Conservation (phyloP, 37 sponge, comb jelly and placozoan genomes). For the Dysidea cf. avara region DNA sequence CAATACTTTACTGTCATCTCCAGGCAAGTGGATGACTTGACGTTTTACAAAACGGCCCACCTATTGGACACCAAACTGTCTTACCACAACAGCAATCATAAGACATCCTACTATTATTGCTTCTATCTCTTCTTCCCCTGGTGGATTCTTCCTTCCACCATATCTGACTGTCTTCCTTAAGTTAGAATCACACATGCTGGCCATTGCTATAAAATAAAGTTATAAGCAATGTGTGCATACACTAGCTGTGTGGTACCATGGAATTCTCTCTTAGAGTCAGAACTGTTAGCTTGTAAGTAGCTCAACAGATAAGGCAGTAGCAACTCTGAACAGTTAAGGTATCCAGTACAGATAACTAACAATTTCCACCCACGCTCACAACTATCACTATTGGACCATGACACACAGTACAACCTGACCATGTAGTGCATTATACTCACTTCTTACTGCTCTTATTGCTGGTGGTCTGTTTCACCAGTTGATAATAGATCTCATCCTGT, state of each 20-base stretch:
- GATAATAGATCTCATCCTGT: constrained; percentile 69
- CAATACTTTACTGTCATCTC: constrained; percentile 42
- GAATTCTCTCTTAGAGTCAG: constrained; percentile 38
- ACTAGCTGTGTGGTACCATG: constrained; percentile 18
- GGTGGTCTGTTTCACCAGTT: constrained; percentile 71
- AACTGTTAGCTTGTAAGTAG: constrained; percentile 40
- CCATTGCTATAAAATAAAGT: constrained; percentile 16
- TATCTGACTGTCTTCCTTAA: constrained; percentile 41
- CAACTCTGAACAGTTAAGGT: constrained; percentile 41
- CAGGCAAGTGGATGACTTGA: constrained; percentile 51
- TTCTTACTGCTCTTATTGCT: constrained; percentile 52
- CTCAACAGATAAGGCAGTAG: constrained; percentile 50
- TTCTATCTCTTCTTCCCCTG: constrained; percentile 38
- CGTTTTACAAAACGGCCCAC: constrained; percentile 36
- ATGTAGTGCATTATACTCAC: constrained; percentile 13
- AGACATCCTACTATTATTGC: constrained; percentile 34
- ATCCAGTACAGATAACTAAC: constrained; percentile 62
- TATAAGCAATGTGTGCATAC: too few relatives aligned
- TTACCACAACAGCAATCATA: too few relatives aligned
- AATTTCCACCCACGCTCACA: constrained; percentile 68
- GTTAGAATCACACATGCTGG: constrained; percentile 53
- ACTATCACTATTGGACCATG: constrained; percentile 40
- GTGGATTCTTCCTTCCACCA: constrained; percentile 69
- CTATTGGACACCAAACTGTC: constrained; percentile 4
- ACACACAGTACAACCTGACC: too few relatives aligned